Evolutionary conservation across 2,888 invertebrate species (phyloP), one percentile per base, ranked within the genome.

Genomic region (Hypolimnas misippus): DNA sequence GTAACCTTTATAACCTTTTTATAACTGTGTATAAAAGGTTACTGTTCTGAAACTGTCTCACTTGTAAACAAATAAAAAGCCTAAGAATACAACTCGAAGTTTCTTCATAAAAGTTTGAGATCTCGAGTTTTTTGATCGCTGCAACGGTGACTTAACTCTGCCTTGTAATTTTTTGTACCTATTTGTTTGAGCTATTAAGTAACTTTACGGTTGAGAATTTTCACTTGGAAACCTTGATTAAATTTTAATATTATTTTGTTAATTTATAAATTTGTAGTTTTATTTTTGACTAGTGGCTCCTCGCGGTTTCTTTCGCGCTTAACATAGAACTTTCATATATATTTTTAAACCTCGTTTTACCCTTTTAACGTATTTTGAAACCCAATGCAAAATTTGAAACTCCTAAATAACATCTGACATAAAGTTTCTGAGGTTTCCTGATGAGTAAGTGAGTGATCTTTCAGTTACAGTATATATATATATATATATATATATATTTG

Each of bases 91-190:
- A 17, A 16, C 10, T 46, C 51, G 31, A 51, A 51, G 31, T 51
- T 51, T 17, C 31, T 51, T 51, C 31, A 31, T 51, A 51, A 51
- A 51, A 51, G 31, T 51, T 16, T 10, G 16, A n/a, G 7, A 5
- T 31, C 31, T 2, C 12, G 16, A 33, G 16, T 7, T 31, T 49
- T 31, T 51, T 51, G 29, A 51, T 31, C 31, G 51, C 21, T 51
- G 31, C 51, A 51, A 51, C 31, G 29, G 3, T 17, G 31, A 31
- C 51, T 51, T 51, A 10, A 31, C 3, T 31, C 17, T 16, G 19
- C 10, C 31, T 31, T 51, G 51, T 51, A 16, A 51, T 51, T 31
- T 51, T 33, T 51, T 51, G 51, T 51, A 46, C 31, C 16, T 8
- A 14, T 50, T 16, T 31, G 31, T 31, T 49, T 12, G 31, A 51